Base-by-base conservation (phyloP, 2,113 vertebrate species). In the Entosphenus tridentatus region DNA sequence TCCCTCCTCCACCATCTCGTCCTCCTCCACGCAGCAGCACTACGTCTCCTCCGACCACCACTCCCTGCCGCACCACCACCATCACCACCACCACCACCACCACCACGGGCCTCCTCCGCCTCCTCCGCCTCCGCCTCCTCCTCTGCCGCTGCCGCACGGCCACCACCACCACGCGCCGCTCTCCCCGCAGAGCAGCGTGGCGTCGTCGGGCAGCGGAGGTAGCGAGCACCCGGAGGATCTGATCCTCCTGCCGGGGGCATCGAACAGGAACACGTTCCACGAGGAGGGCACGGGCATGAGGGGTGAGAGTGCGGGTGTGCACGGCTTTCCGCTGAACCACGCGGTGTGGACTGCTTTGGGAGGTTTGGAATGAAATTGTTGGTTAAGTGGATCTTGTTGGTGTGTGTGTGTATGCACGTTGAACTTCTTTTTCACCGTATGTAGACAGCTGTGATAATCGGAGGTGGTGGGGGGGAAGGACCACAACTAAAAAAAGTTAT, bases 251-350 rank as follows among this genome's bases (percentile, higher is more conserved):
- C 62, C 62, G n/a, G 83, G 84, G 74, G 75, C 80, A 70, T 82
- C 81, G 56, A 74, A 76, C 39, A 86, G 89, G 67, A 95, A 95
- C 80, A 87, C 86, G 69, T 95, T 95, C 76, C 85, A 88, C 73
- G 88, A 92, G 76, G 88, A 92, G 1, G 86, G 87, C 73, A 95
- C 88, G 21, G 89, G 89, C 75, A 95, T 95, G 89, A 95, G 87
- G 86, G 89, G 89, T 90, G 18, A 55, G 55, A 55, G 11, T 9
- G 62, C 21, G 62, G 39, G 39, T 5, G 6, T 7, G 39, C 39
- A 39, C 39, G 39, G 39, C 6, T 39, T 39, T 39, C 39, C 39
- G 39, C 39, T 39, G 39, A 39, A 39, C 39, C 39, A 39, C 39
- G 39, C 39, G 39, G 5, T 39, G 39, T 39, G 39, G 39, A 39